A percentile compares a stretch with the other conserved stretches of the same genome.
Evolutionary conservation across 2,113 vertebrate genomes (phyloP).

Genomic region (Austrofundulus limnaeus): DNA sequence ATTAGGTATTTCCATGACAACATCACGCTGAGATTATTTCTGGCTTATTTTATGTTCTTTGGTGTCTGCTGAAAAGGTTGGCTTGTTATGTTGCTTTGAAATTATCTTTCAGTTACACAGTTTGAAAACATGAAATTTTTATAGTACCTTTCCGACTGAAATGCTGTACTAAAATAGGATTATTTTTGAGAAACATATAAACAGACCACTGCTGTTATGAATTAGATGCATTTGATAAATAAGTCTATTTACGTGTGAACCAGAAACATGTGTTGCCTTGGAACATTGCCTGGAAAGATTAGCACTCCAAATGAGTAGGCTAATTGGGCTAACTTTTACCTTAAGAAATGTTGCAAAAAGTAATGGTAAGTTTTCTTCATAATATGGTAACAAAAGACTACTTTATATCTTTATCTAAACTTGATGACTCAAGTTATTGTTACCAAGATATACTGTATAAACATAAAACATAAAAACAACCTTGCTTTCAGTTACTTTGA

Average conservation of each 20-base stretch:
- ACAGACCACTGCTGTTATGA: background rate
- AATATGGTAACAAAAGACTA: background rate
- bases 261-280: constrained; percentile 9
- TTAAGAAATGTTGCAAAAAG: background rate
- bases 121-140: constrained; percentile 25
- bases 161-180: background rate
- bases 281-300: constrained; percentile 18
- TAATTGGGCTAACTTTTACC: too few species aligned
- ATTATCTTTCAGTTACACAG: constrained; percentile 7
- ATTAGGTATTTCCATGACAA: constrained; percentile 41
- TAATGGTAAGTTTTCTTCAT: background rate
- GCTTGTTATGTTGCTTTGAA: constrained; percentile 16
- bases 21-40: constrained; percentile 33
- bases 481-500: background rate
- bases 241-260: constrained; percentile 19
- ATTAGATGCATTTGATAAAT: background rate
- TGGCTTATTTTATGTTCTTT: constrained; percentile 9
- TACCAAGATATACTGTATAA: too few species aligned
- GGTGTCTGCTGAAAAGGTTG: constrained; percentile 17
- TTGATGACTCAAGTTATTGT: background rate
- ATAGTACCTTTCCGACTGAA: constrained; percentile 2
- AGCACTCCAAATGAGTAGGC: background rate
- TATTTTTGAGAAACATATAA: background rate
- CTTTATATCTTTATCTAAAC: background rate
- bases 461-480: too few species aligned